Percentiles rank a stretch among this genome's conserved stretches.
phyloP scores from a whole-genome alignment of 1,140 invertebrate species.

The Hypothenemus hampei region DNA sequence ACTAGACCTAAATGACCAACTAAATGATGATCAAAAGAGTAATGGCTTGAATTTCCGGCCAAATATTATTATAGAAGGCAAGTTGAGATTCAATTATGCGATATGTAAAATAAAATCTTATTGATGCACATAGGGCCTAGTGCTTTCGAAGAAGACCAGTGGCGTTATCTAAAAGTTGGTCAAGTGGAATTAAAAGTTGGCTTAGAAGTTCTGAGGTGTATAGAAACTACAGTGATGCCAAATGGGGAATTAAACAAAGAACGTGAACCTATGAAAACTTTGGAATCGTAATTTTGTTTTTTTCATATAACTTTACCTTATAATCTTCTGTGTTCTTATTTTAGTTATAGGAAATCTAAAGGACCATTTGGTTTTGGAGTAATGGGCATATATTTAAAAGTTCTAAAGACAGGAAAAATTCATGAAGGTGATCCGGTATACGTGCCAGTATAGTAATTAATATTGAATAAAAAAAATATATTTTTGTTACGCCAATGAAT shows the following conservation, averaged over 20 bases:
- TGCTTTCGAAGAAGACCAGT: conserved; percentile 62
- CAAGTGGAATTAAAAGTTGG: conserved; percentile 55
- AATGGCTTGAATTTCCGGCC: conserved; percentile 55
- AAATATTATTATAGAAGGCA: conserved; percentile 61
- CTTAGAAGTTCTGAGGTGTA: conserved; percentile 60
- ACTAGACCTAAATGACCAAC: conserved; percentile 54
- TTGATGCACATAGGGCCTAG: conserved; percentile 33
- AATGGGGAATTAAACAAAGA: conserved; percentile 48
- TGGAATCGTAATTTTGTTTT: conserved; percentile 45
- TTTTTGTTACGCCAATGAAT: too few relatives aligned
- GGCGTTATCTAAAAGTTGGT: conserved; percentile 66
- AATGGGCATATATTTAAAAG: conserved; percentile 35
- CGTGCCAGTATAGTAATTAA: conserved; percentile 17
- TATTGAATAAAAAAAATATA: background rate
- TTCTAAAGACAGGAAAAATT: conserved; percentile 32
- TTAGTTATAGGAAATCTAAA: conserved; percentile 32
- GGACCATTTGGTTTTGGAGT: conserved; percentile 29
- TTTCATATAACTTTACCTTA: background rate
- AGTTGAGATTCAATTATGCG: background rate
- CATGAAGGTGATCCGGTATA: conserved; percentile 34
- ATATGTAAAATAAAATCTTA: background rate
- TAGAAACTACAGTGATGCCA: conserved; percentile 54
- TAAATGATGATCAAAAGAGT: conserved; percentile 49
- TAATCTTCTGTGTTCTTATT: conserved; percentile 17
- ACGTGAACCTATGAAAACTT: conserved; percentile 51